phyloP scores from a whole-genome alignment of 2,888 invertebrate species.

The Gasteruption jaculator region DNA sequence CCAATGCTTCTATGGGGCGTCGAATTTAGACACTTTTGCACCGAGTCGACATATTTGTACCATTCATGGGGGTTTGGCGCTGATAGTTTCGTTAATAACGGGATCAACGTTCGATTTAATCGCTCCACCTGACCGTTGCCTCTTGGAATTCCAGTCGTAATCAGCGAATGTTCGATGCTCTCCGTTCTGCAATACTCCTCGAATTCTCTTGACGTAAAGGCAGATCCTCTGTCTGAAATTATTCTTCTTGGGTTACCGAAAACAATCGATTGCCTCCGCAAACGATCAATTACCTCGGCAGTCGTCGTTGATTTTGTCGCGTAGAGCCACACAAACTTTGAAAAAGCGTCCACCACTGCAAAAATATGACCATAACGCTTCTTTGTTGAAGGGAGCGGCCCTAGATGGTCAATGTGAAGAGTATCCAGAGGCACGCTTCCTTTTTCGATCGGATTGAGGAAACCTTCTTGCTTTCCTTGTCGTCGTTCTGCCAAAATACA shows the following conservation, averaged over 20 bases:
- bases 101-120: constrained; percentile 36
- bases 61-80: constrained; percentile 35
- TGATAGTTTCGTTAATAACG: constrained; percentile 39
- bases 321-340: constrained; percentile 34
- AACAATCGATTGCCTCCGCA: constrained; percentile 31
- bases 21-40: constrained; percentile 33
- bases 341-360: constrained; percentile 17
- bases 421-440: constrained; percentile 33
- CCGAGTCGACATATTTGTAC: constrained; percentile 29
- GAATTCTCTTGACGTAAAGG: constrained; percentile 42
- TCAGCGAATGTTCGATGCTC: constrained; percentile 35
- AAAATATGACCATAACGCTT: constrained; percentile 24
- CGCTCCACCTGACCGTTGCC: constrained; percentile 44
- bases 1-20: constrained; percentile 29
- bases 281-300: constrained; percentile 35
- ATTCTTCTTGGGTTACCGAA: constrained; percentile 45
- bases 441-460: constrained; percentile 36
- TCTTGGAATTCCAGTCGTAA: constrained; percentile 36
- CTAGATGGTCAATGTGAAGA: constrained; percentile 41
- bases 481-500: constrained; percentile 27
- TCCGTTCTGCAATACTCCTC: constrained; percentile 37
- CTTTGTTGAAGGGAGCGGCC: constrained; percentile 33
- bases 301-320: constrained; percentile 30
- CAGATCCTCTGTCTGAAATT: constrained; percentile 42
- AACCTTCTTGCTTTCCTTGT: constrained; percentile 38